These are phyloP conservation scores for Toxotes chatareus DNA, from an alignment of 2,113 vertebrate species.

Conservation along the genomic window DNA sequence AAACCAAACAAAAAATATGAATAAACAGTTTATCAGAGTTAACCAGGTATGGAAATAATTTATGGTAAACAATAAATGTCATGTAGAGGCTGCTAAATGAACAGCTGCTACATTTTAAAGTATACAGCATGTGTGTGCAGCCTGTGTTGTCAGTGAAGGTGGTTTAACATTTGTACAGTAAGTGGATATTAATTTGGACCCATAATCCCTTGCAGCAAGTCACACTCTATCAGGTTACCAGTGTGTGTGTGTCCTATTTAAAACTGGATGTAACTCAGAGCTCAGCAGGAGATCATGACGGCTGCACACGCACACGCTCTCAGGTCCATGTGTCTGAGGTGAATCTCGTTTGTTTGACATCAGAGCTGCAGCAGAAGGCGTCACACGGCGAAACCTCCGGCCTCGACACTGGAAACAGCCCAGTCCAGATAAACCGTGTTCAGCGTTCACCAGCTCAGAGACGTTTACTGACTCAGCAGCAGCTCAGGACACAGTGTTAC, in stretches of 20 bases:
- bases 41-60: not conserved
- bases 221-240: constrained; percentile 62
- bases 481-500: constrained; percentile 10
- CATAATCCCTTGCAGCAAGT: constrained; percentile 65
- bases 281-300: constrained; percentile 48
- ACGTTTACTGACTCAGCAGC: constrained; percentile 34
- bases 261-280: constrained; percentile 41
- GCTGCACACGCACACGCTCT: not conserved
- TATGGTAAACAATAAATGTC: not conserved
- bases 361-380: not conserved
- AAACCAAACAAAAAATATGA: too few species aligned
- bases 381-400: not conserved
- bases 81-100: not conserved
- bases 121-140: not conserved
- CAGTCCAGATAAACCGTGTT: constrained; percentile 32
- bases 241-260: constrained; percentile 24
- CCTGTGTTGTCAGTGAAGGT: not conserved
- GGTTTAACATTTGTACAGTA: constrained; percentile 50
- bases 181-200: constrained; percentile 69
- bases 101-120: not conserved
- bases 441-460: not conserved
- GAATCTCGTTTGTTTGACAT: constrained; percentile 26
- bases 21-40: too few species aligned
- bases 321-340: constrained; percentile 5
- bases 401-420: not conserved